Conservation (phyloP, 2,797 vertebrate genomes). For the Molossus alvarezi region DNA sequence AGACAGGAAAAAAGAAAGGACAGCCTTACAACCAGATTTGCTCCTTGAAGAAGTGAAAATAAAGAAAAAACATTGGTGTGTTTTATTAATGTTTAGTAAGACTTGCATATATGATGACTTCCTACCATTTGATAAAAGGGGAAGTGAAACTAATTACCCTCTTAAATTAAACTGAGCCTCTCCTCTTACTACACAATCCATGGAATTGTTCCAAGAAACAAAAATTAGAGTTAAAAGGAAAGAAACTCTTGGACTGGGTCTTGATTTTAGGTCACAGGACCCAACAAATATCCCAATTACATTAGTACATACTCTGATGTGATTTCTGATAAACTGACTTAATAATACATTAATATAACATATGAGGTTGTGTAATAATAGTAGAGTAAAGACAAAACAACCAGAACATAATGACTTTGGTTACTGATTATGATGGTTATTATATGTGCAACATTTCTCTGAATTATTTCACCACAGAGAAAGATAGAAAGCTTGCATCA, state of each 20-base stretch:
- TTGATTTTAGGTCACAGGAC: background rate
- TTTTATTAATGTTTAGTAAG: constrained; percentile 66
- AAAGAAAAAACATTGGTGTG: constrained; percentile 33
- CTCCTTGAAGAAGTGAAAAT: constrained; percentile 63
- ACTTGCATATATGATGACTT: constrained; percentile 28
- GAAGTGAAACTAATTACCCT: constrained; percentile 70
- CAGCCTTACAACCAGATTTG: constrained; percentile 36
- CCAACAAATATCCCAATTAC: constrained; percentile 49
- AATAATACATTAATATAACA: constrained; percentile 25
- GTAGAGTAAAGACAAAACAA: background rate
- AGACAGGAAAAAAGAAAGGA: background rate
- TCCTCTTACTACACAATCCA: constrained; percentile 41
- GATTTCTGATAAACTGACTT: constrained; percentile 28
- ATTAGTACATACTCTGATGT: background rate
- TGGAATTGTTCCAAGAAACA: background rate
- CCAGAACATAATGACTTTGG: background rate
- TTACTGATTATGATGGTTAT: background rate
- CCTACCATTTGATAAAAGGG: constrained; percentile 62
- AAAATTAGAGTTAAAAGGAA: constrained; percentile 20
- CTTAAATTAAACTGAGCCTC: constrained; percentile 48
- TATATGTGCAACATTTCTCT: background rate
- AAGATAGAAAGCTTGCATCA: background rate
- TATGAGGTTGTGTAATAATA: background rate
- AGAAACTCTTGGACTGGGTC: constrained; percentile 7
- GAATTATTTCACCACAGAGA: background rate